Conservation (phyloP, 2,888 invertebrate genomes). For the Stenodera caucasica region DNA sequence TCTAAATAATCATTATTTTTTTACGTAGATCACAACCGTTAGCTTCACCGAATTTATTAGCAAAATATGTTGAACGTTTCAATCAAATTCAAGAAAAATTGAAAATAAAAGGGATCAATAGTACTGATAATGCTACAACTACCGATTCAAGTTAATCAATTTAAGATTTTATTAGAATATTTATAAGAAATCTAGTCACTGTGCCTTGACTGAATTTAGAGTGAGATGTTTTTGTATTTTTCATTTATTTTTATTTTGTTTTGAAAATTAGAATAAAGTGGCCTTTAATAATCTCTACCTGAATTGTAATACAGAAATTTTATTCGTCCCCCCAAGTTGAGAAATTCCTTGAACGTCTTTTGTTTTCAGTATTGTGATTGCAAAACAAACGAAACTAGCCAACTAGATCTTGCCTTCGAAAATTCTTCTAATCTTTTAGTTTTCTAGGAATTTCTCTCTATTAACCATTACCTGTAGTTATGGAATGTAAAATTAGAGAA, state of each 20-base stretch:
- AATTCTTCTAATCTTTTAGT: no score
- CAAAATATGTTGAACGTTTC: constrained; percentile 50
- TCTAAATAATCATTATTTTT: neutral
- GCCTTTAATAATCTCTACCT: neutral
- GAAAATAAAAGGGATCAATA: constrained; percentile 31
- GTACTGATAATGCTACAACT: constrained; percentile 23
- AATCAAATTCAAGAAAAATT: constrained; percentile 51
- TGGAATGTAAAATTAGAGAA: no score
- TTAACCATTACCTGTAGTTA: no score
- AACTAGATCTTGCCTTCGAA: no score
- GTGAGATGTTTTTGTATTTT: constrained; percentile 17
- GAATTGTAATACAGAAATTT: no score
- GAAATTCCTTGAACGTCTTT: no score
- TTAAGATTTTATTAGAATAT: constrained; percentile 1
- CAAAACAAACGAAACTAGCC: no score
- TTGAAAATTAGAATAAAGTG: neutral
- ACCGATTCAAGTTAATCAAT: constrained; percentile 14
- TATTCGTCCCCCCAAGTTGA: no score
- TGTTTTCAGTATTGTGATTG: no score
- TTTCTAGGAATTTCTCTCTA: no score
- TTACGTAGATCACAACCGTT: constrained; percentile 24
- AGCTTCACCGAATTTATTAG: constrained; percentile 47
- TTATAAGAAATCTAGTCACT: constrained; percentile 21
- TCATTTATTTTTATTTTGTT: neutral
- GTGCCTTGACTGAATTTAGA: constrained; percentile 23